Base-by-base conservation (phyloP, 2,113 vertebrate species). In the Lathamus discolor region DNA sequence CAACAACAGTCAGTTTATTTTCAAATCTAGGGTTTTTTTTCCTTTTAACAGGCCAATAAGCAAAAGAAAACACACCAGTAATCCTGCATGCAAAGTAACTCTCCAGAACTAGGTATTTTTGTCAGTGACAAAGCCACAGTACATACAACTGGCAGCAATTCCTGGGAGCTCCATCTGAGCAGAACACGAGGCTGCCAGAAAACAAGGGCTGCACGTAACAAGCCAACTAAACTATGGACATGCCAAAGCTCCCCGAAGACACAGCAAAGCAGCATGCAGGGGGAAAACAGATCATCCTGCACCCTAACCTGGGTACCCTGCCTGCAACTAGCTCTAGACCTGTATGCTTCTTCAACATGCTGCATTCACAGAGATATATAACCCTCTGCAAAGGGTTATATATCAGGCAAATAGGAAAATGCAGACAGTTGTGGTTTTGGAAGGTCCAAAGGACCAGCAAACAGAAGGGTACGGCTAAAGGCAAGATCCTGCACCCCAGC, bases 181-280 rank as follows among this genome's bases (percentile, higher is more conserved):
- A 20, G 67, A 0, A 9, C 6, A 22, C 4, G 6, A 29, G 46
- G 88, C 90, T 80, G 95, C 88, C 92, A 88, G 95, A 79, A 85
- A 76, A 69, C 35, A 35, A 94, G 83, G 13, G 13, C 82, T 57
- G 88, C 90, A 91, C 7, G 5, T 75, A 91, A 83, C 69, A 89
- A 86, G 81, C 92, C 95, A 88, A 44, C 63, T 39, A 31, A 59
- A 31, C 79, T 10, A 4, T 51, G 61, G 66, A 43, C 16, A 15
- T 55, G 91, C 86, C 91, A 92, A n/a, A 63, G 72, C 83, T 86
- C 51, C 70, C 73, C 41, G 55, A 37, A 55, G n/a, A 43, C 9
- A 5, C 0, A 0, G 62, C 43, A 78, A 57, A 52, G 16, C 19
- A 3, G 3, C 2, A 0, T 13, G 46, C 2, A 12, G 39, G 35